These are phyloP conservation scores for Prinia subflava DNA, from an alignment of 2,113 vertebrate species.

Conservation along the genomic window DNA sequence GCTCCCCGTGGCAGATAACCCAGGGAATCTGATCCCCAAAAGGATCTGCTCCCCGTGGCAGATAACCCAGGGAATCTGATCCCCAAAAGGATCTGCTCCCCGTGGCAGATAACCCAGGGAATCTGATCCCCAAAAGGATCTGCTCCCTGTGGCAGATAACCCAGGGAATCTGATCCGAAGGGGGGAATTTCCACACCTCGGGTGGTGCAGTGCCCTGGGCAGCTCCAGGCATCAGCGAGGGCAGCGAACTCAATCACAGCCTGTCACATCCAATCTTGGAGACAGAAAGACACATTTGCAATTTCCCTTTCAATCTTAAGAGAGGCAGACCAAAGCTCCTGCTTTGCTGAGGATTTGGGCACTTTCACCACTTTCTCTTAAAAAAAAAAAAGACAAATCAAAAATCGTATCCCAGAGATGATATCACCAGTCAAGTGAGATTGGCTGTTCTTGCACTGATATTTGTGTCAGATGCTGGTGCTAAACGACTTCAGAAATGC, in stretches of 20 bases:
- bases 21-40: background rate
- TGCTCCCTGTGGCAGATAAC: background rate
- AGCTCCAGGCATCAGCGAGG: background rate
- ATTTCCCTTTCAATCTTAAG: background rate
- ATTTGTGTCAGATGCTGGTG: background rate
- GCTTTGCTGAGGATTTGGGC: background rate
- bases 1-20: background rate
- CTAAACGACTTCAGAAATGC: background rate
- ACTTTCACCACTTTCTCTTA: background rate
- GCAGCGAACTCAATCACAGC: constrained; percentile 11
- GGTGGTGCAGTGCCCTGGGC: background rate
- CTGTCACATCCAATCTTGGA: background rate
- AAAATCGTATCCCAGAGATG: background rate
- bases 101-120: background rate
- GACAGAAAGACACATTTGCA: background rate
- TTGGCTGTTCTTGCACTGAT: background rate
- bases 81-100: background rate
- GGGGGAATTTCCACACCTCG: background rate
- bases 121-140: background rate
- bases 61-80: background rate
- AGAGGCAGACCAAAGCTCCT: background rate
- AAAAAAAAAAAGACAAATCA: background rate
- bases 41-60: background rate
- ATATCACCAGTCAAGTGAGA: background rate
- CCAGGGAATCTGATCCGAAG: background rate